phyloP scores from a whole-genome alignment of 2,797 vertebrate genomes.

The Pipistrellus pygmaeus region DNA sequence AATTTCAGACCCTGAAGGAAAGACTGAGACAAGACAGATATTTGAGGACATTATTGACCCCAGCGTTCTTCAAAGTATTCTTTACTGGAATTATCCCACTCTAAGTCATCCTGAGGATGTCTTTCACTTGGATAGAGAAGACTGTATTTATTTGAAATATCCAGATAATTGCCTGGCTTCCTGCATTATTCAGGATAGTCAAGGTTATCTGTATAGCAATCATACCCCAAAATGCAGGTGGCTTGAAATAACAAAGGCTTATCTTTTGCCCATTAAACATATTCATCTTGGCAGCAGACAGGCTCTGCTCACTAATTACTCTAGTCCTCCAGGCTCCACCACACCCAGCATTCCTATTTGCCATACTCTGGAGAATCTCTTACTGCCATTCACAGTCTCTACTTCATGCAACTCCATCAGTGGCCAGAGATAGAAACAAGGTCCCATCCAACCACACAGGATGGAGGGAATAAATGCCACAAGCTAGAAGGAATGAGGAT shows the following conservation, averaged over 20 bases:
- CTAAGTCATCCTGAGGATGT: not conserved
- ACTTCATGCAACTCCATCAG: not conserved
- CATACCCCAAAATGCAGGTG: not conserved
- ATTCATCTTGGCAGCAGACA: not conserved
- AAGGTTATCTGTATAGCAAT: constrained; percentile 10
- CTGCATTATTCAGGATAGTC: not conserved
- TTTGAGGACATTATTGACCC: not conserved
- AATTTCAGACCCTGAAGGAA: not conserved
- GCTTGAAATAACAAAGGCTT: not conserved
- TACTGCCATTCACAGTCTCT: not conserved
- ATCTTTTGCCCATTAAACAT: not conserved
- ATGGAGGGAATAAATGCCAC: not conserved
- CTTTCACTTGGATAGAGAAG: not conserved
- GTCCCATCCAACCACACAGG: not conserved
- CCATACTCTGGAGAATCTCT: not conserved
- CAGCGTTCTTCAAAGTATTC: not conserved
- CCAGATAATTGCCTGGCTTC: not conserved
- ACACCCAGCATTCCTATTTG: not conserved
- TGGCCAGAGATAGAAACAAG: not conserved
- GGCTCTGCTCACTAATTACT: not conserved
- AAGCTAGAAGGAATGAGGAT: not conserved
- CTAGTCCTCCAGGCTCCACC: not conserved
- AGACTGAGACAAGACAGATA: not conserved
- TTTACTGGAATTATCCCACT: not conserved
- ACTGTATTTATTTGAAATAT: constrained; percentile 5